Conservation (phyloP, 2,797 vertebrate genomes). For the Ficedula albicollis region DNA sequence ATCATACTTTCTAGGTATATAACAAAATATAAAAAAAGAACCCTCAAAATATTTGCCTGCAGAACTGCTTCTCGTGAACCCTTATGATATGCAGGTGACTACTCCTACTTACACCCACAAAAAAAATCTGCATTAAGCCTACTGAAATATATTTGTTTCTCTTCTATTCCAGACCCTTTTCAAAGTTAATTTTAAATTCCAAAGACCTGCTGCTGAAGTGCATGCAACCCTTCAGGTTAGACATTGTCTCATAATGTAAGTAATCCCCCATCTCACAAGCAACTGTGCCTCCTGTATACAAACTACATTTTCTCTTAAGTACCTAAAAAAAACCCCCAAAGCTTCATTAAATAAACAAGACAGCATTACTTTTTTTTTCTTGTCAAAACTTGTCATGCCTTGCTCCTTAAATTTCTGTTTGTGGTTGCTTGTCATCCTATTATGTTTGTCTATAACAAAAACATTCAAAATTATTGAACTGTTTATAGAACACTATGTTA, state of each 20-base stretch:
- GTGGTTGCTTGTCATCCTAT: background rate
- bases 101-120: background rate
- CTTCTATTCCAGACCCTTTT: background rate
- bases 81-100: background rate
- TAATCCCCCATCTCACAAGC: background rate
- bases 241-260: background rate
- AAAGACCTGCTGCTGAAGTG: background rate
- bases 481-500: background rate
- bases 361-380: background rate
- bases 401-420: background rate
- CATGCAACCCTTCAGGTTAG: background rate
- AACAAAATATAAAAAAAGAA: background rate
- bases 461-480: background rate
- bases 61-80: background rate
- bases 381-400: constrained; percentile 5
- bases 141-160: background rate
- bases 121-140: background rate
- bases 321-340: background rate
- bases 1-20: background rate
- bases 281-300: background rate
- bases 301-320: background rate
- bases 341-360: constrained; percentile 10
- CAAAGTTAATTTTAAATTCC: constrained; percentile 2
- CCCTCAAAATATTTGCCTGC: background rate
- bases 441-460: background rate